phyloP scores from a whole-genome alignment of 2,797 vertebrate genomes.

The Neosalanx taihuensis region DNA sequence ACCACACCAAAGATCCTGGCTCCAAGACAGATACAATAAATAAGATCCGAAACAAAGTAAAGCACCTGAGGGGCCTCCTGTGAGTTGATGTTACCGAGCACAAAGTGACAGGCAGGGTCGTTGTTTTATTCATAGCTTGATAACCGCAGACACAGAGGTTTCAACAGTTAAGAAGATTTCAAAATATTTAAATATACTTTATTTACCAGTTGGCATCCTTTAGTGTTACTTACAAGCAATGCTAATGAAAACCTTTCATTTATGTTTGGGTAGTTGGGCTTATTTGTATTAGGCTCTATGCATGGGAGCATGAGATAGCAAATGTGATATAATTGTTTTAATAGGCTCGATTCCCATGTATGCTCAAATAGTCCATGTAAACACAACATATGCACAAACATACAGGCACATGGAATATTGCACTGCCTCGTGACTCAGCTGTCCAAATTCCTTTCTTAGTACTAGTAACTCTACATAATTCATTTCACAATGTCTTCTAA shows the following conservation, averaged over 20 bases:
- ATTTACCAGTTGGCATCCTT: neutral
- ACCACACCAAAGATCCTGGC: conserved; percentile 61
- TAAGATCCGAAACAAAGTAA: conserved; percentile 68
- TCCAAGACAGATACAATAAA: conserved; percentile 1
- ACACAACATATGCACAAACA: too few species aligned
- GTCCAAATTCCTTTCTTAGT: conserved; percentile 52
- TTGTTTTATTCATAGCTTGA: conserved; percentile 23
- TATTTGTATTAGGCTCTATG: conserved; percentile 41
- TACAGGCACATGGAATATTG: too few species aligned
- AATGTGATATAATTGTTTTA: neutral
- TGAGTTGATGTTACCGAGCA: conserved; percentile 63
- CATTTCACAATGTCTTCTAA: conserved; percentile 47
- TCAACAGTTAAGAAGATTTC: neutral
- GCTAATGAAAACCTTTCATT: neutral
- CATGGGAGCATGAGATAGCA: conserved; percentile 13
- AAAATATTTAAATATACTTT: neutral
- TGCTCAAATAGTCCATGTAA: too few species aligned
- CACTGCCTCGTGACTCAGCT: conserved; percentile 4
- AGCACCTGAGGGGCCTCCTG: conserved; percentile 61
- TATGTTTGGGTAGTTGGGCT: neutral
- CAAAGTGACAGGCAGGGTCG: conserved; percentile 57
- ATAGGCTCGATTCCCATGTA: neutral
- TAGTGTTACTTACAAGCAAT: neutral
- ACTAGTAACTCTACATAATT: conserved; percentile 58
- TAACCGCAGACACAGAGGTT: neutral